Base-by-base conservation (phyloP, 2,888 invertebrate genomes). In the Coleophora deauratella region DNA sequence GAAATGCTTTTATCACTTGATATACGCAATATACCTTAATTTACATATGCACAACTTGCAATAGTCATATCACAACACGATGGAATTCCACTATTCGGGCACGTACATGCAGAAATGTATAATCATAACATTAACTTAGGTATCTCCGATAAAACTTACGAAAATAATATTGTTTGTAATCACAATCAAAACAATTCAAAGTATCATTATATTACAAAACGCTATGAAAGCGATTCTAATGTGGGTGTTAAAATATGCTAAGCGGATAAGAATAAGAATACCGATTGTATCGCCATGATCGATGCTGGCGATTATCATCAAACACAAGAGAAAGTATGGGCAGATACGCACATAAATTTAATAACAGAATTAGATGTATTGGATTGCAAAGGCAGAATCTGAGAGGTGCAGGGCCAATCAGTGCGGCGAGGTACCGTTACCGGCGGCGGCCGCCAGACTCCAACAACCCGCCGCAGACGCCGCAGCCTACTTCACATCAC, bases 361-460 rank as follows among this genome's bases (percentile, higher is more conserved):
- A 78, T 79, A 78, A 79, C 77, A 78, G 74, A 77, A 78, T 75
- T 77, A 78, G 78, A 79, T 74, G 70, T 80, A 78, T 80, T 69
- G 71, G 68, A 72, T 76, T 72, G 72, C 75, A 66, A 69, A 75
- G 77, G 70, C 72, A 69, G 61, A 67, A 71, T 66, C 72, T 66
- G 64, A 68, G 63, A 65, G 66, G 54, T 68, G 70, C 71, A 77
- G 80, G 76, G 77, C 78, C 75, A 64, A 67, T 67, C 65, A 63
- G 57, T 62, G 66, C 62, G 39, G 33, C 21, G 57, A 41, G 38
- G 66, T 77, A 71, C 82, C 80, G 81, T 81, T 81, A 81, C 54
- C 51, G 57, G 54, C 57, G 56, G 51, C 52, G 54, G 47, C 54
- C 51, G 55, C 53, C 44, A 33, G 40, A 38, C 34, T 31, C 38